These are phyloP conservation scores for Stenolophus ochropezus DNA, from an alignment of 2,888 invertebrate genomes.

Conservation along the genomic window DNA sequence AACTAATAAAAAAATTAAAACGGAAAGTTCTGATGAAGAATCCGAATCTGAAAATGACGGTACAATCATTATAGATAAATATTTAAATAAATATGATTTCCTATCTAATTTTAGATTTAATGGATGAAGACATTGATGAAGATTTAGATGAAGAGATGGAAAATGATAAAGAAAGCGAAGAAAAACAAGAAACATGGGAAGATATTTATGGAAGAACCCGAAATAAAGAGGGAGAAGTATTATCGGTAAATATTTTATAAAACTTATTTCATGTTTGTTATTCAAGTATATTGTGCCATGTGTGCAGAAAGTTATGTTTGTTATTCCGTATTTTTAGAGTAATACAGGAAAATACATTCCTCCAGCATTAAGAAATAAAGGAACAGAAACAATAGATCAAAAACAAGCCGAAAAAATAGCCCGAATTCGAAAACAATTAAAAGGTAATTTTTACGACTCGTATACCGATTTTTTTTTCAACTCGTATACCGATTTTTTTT, in stretches of 20 bases:
- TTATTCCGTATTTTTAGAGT: background rate
- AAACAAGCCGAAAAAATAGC: constrained; percentile 74
- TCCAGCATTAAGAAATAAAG: constrained; percentile 82
- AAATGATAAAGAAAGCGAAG: constrained; percentile 43
- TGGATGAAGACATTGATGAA: constrained; percentile 55
- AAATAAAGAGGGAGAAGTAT: constrained; percentile 86
- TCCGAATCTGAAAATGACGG: constrained; percentile 20
- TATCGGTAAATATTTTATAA: constrained; percentile 74
- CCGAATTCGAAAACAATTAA: constrained; percentile 86
- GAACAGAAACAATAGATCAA: constrained; percentile 67
- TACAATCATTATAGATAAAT: background rate
- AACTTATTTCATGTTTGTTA: background rate
- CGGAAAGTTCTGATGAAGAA: constrained; percentile 52
- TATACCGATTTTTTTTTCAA: no score
- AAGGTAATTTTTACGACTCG: no score
- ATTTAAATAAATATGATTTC: background rate
- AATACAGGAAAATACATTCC: constrained; percentile 79
- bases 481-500: no score
- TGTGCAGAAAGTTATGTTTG: no score
- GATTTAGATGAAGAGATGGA: background rate
- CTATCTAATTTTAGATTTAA: background rate
- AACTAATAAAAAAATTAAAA: background rate
- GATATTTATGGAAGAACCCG: constrained; percentile 95
- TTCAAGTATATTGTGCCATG: no score
- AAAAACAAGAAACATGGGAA: constrained; percentile 77